A percentile compares a stretch with the other conserved stretches of the same genome.
Evolutionary conservation across 2,888 invertebrate species (phyloP).

Genomic region (Bimastos eiseni): DNA sequence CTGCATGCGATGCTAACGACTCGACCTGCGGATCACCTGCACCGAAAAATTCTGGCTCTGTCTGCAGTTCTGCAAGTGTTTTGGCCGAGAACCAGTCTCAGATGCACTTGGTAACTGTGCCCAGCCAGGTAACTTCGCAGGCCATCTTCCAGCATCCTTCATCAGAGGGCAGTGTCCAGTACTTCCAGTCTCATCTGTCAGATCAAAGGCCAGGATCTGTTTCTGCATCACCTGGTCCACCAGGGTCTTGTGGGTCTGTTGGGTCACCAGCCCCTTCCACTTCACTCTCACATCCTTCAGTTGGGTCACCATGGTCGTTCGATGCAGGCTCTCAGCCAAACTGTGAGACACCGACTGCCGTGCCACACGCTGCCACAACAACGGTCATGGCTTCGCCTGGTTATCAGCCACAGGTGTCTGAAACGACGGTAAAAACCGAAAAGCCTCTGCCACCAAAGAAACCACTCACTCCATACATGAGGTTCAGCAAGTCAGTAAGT

Average conservation of each 20-base stretch:
- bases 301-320: slow-evolving; percentile 2
- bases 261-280: slow-evolving; percentile 15
- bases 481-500: slow-evolving; percentile 47
- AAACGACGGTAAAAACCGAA: background rate
- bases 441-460: slow-evolving; percentile 44
- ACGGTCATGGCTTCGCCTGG: background rate
- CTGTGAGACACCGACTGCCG: background rate
- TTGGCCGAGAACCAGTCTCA: background rate
- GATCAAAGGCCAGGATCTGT: background rate
- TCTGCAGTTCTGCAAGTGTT: background rate
- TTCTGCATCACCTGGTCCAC: slow-evolving; percentile 6
- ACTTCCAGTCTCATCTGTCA: slow-evolving; percentile 7
- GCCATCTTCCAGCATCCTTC: slow-evolving; percentile 13
- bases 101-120: background rate
- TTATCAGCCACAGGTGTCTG: background rate
- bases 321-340: background rate
- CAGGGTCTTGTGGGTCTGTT: slow-evolving; percentile 2
- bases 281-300: background rate
- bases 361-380: background rate
- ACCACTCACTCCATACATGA: slow-evolving; percentile 48
- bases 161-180: slow-evolving; percentile 6
- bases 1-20: background rate
- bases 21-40: background rate
- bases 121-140: background rate
- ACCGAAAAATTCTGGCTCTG: background rate